Percentiles rank a stretch among this genome's conserved stretches.
These are phyloP conservation scores for Drosophila paucipuncta DNA, from an alignment of 2,888 invertebrate species.

Conservation along the genomic window DNA sequence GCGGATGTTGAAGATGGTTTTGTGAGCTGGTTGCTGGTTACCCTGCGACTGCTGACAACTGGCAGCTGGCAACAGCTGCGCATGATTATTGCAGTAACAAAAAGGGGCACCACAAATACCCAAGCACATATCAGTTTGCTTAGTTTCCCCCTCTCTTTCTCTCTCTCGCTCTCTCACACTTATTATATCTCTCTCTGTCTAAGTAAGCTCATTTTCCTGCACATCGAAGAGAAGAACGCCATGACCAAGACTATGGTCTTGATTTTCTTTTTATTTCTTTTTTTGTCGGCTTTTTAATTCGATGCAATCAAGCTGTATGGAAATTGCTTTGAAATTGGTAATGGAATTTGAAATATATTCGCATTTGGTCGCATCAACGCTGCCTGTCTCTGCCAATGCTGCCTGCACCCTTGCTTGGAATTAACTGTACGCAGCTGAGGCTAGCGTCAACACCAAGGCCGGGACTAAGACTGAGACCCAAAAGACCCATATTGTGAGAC, in stretches of 20 bases:
- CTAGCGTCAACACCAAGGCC: slow-evolving; percentile 21
- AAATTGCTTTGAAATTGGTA: slow-evolving; percentile 74
- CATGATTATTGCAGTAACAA: slow-evolving; percentile 55
- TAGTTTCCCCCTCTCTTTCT: slow-evolving; percentile 32
- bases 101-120: slow-evolving; percentile 10
- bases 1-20: slow-evolving; percentile 11
- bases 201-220: slow-evolving; percentile 41
- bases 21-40: slow-evolving; percentile 12
- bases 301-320: slow-evolving; percentile 77
- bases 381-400: slow-evolving; percentile 8
- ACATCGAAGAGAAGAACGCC: slow-evolving; percentile 3
- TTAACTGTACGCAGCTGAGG: slow-evolving; percentile 55
- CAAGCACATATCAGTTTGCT: slow-evolving; percentile 36
- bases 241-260: slow-evolving; percentile 52
- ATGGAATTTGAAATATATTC: slow-evolving; percentile 66
- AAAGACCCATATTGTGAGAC: slow-evolving; percentile 1
- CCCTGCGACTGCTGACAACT: slow-evolving; percentile 24
- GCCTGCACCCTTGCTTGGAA: slow-evolving; percentile 51
- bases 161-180: slow-evolving; percentile 10
- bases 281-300: slow-evolving; percentile 69
- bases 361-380: slow-evolving; percentile 51
- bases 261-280: slow-evolving; percentile 57
- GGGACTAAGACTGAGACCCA: slow-evolving; percentile 7
- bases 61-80: slow-evolving; percentile 58
- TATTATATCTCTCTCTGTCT: slow-evolving; percentile 9